Evolutionary conservation across 2,888 invertebrate species (phyloP).

Genomic region (Alitta virens): DNA sequence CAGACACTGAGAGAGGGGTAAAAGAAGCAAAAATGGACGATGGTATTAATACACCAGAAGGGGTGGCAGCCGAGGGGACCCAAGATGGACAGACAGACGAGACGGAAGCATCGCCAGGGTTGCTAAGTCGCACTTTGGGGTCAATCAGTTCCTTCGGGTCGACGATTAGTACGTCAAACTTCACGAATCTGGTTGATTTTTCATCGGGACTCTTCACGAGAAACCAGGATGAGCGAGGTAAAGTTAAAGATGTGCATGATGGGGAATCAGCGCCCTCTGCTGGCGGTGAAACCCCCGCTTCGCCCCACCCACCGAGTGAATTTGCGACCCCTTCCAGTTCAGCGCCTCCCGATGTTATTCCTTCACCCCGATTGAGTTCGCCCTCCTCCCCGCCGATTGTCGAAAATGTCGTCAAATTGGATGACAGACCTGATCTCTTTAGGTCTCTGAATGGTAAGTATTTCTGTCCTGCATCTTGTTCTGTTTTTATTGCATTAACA

Average conservation of each 20-base stretch:
- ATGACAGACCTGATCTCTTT: slow-evolving; percentile 90
- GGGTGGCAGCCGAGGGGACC: background rate
- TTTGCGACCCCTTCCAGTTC: background rate
- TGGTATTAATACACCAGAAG: background rate
- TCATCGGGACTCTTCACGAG: slow-evolving; percentile 73
- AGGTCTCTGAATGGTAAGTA: slow-evolving; percentile 75
- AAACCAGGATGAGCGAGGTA: slow-evolving; percentile 17
- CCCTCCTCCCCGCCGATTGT: slow-evolving; percentile 12
- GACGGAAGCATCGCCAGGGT: background rate
- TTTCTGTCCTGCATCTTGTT: no score
- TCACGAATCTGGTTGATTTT: slow-evolving; percentile 79
- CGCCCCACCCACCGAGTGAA: no score
- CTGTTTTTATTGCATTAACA: no score
- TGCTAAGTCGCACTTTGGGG: slow-evolving; percentile 23
- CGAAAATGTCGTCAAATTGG: slow-evolving; percentile 44
- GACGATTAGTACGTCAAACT: slow-evolving; percentile 24
- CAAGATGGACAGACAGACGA: background rate
- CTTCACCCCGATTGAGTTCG: no score
- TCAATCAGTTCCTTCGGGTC: slow-evolving; percentile 20
- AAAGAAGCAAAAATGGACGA: background rate
- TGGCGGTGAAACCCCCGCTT: slow-evolving; percentile 1
- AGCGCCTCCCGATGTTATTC: background rate
- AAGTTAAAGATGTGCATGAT: slow-evolving; percentile 15
- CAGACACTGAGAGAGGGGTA: background rate
- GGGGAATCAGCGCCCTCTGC: background rate